Base-by-base conservation (phyloP, 1,140 invertebrate species). In the Lasaia peninsularis region DNA sequence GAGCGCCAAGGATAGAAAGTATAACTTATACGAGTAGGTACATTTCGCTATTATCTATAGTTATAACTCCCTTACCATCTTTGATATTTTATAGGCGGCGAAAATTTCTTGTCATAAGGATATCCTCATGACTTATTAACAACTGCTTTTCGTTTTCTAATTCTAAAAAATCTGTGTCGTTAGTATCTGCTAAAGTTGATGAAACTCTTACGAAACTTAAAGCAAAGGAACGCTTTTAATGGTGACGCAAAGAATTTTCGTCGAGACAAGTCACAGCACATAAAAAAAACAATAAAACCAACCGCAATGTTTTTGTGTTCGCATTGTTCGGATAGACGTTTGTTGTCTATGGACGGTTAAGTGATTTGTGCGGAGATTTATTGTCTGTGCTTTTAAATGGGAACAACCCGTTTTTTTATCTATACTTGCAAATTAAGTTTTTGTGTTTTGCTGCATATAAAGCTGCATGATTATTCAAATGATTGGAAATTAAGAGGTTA, bases 251-350 rank as follows among this genome's bases (percentile, higher is more conserved):
- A 48, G 44, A 48, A 48, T 48, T 48, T 48, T 48, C 44, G 44
- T 21, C 44, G 44, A 21, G 44, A 48, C 44, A 48, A 48, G 44
- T 48, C 44, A 48, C 44, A 21, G 44, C 44, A 11, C 44, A 48
- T 48, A 48, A 48, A 48, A 48, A 44, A 20, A 48, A 48, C 44
- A 48, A 21, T 48, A 48, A 48, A 48, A 48, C 44, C 20, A 48
- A 48, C 44, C 44, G 44, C 44, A 48, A 48, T 48, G 44, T 48
- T 48, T 48, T 48, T 48, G 44, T 48, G 44, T 48, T 48, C 44
- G 44, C 44, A 48, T 48, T 48, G 44, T 48, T 48, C 44, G 21
- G 44, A 48, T 48, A 48, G 44, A 48, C 44, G 44, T 48, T 48
- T 48, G 40, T 48, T 48, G 40, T 48, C 40, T 48, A 48, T 48